Conservation (phyloP, 2,797 vertebrate genomes). For the Columba guinea region DNA sequence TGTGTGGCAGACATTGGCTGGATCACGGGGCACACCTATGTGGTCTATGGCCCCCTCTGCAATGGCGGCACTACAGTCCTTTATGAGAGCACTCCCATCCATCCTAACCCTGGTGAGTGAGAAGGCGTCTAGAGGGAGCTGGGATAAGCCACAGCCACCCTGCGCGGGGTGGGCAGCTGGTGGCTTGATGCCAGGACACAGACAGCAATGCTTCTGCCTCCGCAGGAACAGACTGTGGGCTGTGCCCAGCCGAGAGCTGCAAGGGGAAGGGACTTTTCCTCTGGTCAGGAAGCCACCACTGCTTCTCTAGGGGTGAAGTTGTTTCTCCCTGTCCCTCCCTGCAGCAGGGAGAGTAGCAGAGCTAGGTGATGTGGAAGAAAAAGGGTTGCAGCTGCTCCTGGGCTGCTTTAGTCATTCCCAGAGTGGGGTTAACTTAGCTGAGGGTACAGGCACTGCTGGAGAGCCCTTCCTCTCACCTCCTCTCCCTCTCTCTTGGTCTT, state of each 20-base stretch:
- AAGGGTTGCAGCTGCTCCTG: background rate
- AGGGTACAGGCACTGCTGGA: background rate
- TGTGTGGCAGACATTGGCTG: constrained; percentile 74
- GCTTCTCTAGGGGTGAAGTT: background rate
- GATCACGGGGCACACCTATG: constrained; percentile 75
- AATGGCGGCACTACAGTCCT: constrained; percentile 76
- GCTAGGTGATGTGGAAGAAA: background rate
- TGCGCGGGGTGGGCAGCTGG: background rate
- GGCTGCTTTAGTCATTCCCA: background rate
- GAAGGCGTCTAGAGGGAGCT: background rate
- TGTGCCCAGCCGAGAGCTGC: background rate
- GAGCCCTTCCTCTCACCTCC: background rate
- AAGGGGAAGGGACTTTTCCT: background rate
- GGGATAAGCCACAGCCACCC: background rate
- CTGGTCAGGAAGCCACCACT: background rate
- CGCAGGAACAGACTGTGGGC: rapidly evolving
- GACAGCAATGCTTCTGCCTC: background rate
- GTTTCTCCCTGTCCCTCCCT: background rate
- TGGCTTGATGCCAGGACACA: background rate
- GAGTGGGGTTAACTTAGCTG: background rate
- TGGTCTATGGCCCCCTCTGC: constrained; percentile 72
- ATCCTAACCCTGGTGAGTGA: constrained; percentile 72
- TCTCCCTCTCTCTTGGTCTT: background rate
- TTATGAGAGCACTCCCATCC: constrained; percentile 74
- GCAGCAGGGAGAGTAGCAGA: background rate